Evolutionary conservation across 2,888 invertebrate genomes (phyloP), one percentile per base, ranked within the genome.

Genomic region (Flexamia atlantica): DNA sequence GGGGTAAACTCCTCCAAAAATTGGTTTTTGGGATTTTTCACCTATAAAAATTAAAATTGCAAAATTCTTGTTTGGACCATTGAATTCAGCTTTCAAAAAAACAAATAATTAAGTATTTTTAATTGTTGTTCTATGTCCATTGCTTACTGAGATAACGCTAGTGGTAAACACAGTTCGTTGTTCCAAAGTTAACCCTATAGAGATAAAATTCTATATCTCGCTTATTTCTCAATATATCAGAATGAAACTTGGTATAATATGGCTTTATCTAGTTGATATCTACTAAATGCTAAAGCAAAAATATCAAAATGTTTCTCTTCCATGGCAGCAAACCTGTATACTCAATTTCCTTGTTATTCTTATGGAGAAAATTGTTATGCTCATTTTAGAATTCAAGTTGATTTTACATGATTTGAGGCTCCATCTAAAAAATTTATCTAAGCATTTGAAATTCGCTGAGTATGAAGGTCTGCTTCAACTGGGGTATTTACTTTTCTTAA

Each of bases 401-500:
- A 46, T 46, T 2, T 2, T 9, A 10, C 14, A 9, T 46, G 14
- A 2, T 46, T 14, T 46, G 46, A 2, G 12, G 46, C 17, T 46
- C 14, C 14, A 46, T 46, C 12, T 46, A 46, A 46, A 9, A 14
- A 9, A 46, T 12, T 2, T 46, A 17, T 14, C 7, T 14, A 14
- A 14, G 14, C 46, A 23, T 53, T 23, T 20, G 53, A 53, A 53
- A 53, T 53, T 53, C 53, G 53, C 53, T 53, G 53, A 53, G 53
- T 53, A 53, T 23, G 53, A 3, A 53, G 53, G 20, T 53, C 20
- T 53, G 53, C 53, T 53, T 20, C 53, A 23, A 53, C 53, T 20
- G 53, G 53, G 53, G 53, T 53, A 53, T 53, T 53, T 46, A 17
- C n/a, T n/a, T n/a, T n/a, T n/a, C n/a, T n/a, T n/a, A n/a, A n/a